Percentiles rank a stretch among this genome's conserved stretches.
These are phyloP conservation scores for Pogona vitticeps DNA, from an alignment of 2,113 vertebrate genomes.

Conservation along the genomic window DNA sequence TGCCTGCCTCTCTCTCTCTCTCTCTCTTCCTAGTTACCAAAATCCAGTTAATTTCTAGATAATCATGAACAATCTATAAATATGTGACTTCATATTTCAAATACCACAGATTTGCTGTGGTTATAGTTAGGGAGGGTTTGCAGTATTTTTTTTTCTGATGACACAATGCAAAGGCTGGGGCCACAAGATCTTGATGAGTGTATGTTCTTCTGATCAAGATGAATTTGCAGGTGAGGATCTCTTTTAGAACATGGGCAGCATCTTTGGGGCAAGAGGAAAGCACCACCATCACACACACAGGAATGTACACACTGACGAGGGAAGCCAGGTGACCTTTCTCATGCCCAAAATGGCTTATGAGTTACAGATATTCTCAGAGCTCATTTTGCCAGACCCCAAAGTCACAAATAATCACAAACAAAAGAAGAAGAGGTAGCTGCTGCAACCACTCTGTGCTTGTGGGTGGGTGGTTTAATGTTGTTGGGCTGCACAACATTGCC, in stretches of 20 bases:
- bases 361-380: neutral
- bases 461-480: too few relatives aligned
- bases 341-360: neutral
- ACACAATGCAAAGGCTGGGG: too few relatives aligned
- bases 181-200: too few relatives aligned
- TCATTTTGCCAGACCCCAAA: neutral
- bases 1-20: too few relatives aligned
- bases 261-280: neutral
- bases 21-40: too few relatives aligned
- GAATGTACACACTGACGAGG: neutral
- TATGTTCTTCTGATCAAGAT: neutral
- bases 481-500: neutral
- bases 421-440: neutral
- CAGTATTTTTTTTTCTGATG: too few relatives aligned
- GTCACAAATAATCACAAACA: neutral
- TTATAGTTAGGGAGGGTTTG: too few relatives aligned
- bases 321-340: neutral
- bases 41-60: too few relatives aligned
- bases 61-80: too few relatives aligned
- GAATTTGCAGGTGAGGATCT: neutral
- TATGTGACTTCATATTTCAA: too few relatives aligned
- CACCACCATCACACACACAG: neutral
- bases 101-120: too few relatives aligned
- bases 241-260: neutral
- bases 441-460: neutral